Conservation (phyloP, 2,888 invertebrate genomes). For the Tipula lateralis region DNA sequence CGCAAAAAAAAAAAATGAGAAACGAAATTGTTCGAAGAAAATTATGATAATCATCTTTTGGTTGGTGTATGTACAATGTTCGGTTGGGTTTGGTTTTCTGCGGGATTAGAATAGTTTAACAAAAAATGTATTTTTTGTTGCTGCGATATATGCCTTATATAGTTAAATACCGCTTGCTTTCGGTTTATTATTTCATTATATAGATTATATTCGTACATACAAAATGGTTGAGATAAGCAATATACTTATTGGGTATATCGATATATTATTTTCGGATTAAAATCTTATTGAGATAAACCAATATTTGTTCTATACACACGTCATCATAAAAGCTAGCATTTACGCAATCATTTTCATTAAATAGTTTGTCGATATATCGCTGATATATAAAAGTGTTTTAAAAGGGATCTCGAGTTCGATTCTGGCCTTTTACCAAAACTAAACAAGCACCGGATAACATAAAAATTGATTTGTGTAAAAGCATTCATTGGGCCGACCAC, state of each 20-base stretch:
- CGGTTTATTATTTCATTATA: not conserved
- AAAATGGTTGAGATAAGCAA: not conserved
- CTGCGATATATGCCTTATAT: not conserved
- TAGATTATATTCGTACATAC: not conserved
- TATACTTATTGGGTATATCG: not conserved
- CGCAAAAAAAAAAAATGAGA: not conserved
- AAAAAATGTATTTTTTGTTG: not conserved
- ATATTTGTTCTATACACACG: too few relatives aligned
- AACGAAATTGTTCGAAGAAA: not conserved
- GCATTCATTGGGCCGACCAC: too few relatives aligned
- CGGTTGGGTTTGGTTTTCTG: not conserved
- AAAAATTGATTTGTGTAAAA: too few relatives aligned
- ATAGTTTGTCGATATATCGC: too few relatives aligned
- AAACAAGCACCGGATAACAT: too few relatives aligned
- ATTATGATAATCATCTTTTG: not conserved
- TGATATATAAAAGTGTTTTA: too few relatives aligned
- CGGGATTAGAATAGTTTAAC: not conserved
- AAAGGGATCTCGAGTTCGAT: too few relatives aligned
- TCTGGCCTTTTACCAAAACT: too few relatives aligned
- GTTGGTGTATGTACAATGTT: not conserved
- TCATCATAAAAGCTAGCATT: too few relatives aligned
- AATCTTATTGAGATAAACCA: not conserved
- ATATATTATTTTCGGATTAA: not conserved
- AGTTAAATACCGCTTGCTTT: not conserved
- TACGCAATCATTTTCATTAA: too few relatives aligned